Evolutionary conservation across 2,113 vertebrate species (phyloP).

Genomic region (Microtus richardsoni): DNA sequence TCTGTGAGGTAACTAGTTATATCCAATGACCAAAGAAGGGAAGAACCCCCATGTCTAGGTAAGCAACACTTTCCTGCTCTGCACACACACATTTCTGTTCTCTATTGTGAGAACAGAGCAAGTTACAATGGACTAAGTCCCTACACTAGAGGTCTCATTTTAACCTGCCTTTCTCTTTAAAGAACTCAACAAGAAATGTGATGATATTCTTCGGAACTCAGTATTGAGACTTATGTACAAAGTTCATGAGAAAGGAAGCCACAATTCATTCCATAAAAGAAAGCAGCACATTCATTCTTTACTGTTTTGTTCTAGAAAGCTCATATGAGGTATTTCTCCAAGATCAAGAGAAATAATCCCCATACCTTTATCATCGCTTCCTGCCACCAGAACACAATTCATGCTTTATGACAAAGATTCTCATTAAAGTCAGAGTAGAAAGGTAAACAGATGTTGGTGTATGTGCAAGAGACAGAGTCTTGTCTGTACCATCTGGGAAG

Average conservation of each 20-base stretch:
- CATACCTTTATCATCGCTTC: neutral
- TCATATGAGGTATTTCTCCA: neutral
- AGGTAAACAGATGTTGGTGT: neutral
- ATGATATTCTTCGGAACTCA: neutral
- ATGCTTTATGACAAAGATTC: neutral
- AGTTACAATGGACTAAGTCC: neutral
- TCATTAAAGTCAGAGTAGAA: neutral
- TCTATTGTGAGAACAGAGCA: neutral
- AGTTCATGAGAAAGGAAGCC: accelerated
- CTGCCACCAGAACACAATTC: neutral
- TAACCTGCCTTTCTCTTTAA: neutral
- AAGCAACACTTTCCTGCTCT: neutral
- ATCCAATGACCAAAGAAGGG: neutral
- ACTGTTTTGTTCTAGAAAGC: neutral
- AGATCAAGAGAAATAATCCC: neutral
- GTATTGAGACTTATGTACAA: neutral
- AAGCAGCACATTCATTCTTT: neutral
- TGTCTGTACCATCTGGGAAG: neutral
- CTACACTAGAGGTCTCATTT: neutral
- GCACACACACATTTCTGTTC: neutral
- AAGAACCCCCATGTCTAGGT: neutral
- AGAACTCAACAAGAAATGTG: neutral
- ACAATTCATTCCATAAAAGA: neutral
- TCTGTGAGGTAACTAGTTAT: neutral
- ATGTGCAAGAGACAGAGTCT: neutral